Evolutionary conservation across 2,113 vertebrate genomes (phyloP), one percentile per base, ranked within the genome.

Genomic region (Pachyramphus minor): DNA sequence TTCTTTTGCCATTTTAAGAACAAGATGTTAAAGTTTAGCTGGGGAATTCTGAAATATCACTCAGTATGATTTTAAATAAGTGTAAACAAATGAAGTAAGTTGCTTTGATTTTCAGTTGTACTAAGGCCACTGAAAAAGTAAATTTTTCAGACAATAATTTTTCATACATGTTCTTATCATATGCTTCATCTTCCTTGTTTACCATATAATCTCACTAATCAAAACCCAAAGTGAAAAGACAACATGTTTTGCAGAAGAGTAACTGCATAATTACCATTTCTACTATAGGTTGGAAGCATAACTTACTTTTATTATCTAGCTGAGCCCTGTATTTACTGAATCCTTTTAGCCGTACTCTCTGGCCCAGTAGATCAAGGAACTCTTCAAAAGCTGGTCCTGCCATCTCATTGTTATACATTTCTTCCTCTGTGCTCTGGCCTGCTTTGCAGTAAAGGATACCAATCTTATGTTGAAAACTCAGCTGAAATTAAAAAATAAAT

Each of bases 391-490:
- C 99, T 3, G 99, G 98, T 14, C 99, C 99, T 3, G 98, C 99
- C 8, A 98, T 98, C 97, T 99, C 99, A 7, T 99, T 99, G 96
- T 99, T 99, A 92, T 99, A 99, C 99, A 99, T 99, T 95, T 99
- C 99, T 90, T 99, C 99, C 79, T 99, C 99, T 2, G 99, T 99
- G 98, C 99, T 99, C 97, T 99, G 99, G 84, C 98, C 99, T 9
- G 99, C 98, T 97, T 98, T 99, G 97, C 99, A 99, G 97, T 99
- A 99, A 78, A 99, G 98, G 87, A 99, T 98, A 45, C 99, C 99
- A 77, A 99, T 98, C 97, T 99, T 99, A 98, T 99, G 99, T 95
- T 99, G 99, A 98, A 99, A 99, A 98, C 99, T 99, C 94, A 99
- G 97, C 99, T 99, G 98, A 69, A 98, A 98, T 12, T 4, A 63